Evolutionary conservation across 2,888 invertebrate genomes (phyloP).

Genomic region (Hermodice carunculata): DNA sequence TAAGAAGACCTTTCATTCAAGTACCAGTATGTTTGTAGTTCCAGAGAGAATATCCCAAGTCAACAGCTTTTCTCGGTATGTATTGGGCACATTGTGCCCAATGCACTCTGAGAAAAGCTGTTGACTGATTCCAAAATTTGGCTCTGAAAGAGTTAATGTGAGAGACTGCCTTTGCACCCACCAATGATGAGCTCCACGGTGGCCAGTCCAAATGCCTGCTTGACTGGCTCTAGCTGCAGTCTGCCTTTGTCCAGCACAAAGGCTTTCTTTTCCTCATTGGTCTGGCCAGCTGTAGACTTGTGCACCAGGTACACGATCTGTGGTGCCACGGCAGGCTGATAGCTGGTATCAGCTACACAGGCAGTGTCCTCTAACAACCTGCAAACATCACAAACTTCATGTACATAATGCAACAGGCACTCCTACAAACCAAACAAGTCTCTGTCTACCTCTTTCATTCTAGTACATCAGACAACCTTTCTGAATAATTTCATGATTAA

Average conservation of each 20-base stretch:
- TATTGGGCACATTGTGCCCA: too few species aligned
- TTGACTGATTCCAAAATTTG: too few species aligned
- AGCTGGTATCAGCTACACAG: constrained; percentile 52
- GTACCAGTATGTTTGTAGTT: too few species aligned
- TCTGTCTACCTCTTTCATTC: too few species aligned
- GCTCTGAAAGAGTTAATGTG: too few species aligned
- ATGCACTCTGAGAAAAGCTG: too few species aligned
- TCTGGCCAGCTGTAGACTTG: constrained; percentile 16
- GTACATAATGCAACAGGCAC: neutral
- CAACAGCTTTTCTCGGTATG: too few species aligned
- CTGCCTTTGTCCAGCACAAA: constrained; percentile 63
- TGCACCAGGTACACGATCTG: constrained; percentile 29
- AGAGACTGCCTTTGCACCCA: constrained; percentile 27
- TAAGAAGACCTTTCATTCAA: too few species aligned
- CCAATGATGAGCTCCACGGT: constrained; percentile 60
- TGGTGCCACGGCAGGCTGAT: constrained; percentile 44
- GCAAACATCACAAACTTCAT: constrained; percentile 30
- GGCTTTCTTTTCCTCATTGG: constrained; percentile 42
- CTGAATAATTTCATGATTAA: too few species aligned
- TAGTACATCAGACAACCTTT: too few species aligned
- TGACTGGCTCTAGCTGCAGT: constrained; percentile 55
- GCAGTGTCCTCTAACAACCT: constrained; percentile 54
- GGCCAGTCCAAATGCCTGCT: constrained; percentile 54
- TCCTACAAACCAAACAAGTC: too few species aligned
- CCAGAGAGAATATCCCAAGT: too few species aligned